These are phyloP conservation scores for Halyomorpha halys DNA, from an alignment of 1,140 invertebrate species.

Conservation along the genomic window DNA sequence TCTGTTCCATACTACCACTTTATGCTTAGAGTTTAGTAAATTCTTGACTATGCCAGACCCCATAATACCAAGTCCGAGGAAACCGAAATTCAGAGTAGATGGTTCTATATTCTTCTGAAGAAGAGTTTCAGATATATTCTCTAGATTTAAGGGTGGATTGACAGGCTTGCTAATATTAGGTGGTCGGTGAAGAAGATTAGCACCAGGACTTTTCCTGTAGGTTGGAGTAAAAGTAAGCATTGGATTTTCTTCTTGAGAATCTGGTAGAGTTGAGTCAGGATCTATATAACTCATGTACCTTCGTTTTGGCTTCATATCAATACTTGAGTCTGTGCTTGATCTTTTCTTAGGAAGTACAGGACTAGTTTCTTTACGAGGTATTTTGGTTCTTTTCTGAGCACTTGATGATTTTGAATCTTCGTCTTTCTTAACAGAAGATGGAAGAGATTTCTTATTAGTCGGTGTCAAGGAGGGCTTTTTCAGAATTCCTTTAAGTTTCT, in stretches of 20 bases:
- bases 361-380: no score
- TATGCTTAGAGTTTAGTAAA: conserved; percentile 84
- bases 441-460: no score
- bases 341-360: no score
- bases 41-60: conserved; percentile 94
- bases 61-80: conserved; percentile 91
- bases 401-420: no score
- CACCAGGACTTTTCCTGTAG: neutral
- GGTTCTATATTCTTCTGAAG: conserved; percentile 50
- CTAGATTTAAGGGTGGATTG: neutral
- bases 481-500: no score
- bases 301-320: no score
- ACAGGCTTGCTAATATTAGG: neutral
- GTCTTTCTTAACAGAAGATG: no score
- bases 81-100: conserved; percentile 82
- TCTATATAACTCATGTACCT: no score
- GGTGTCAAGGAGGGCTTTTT: no score
- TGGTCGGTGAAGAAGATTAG: neutral
- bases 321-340: no score
- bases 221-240: neutral
- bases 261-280: neutral
- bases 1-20: conserved; percentile 89
- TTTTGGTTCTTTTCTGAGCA: no score
- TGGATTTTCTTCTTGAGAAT: neutral
- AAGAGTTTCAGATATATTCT: neutral